These are phyloP conservation scores for Salvelinus namaycush DNA, from an alignment of 2,113 vertebrate species.

Conservation along the genomic window DNA sequence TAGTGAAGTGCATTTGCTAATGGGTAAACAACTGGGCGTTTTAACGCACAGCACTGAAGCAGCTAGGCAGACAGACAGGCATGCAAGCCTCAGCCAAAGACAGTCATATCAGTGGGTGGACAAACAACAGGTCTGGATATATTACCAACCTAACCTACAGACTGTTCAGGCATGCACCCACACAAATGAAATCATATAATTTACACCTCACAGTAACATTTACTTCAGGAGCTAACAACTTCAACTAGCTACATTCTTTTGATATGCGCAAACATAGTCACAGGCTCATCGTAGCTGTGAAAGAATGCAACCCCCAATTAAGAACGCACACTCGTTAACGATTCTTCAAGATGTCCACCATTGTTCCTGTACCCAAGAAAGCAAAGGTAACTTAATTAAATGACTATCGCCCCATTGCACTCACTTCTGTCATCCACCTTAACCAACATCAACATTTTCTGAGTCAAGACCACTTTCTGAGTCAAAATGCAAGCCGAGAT, in stretches of 20 bases:
- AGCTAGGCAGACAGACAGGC: background rate
- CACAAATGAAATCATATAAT: slow-evolving; percentile 3
- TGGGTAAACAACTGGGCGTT: slow-evolving; percentile 45
- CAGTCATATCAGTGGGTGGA: background rate
- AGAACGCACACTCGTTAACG: slow-evolving; percentile 9
- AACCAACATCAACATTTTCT: too few species aligned
- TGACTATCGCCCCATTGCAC: background rate
- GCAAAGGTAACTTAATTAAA: background rate
- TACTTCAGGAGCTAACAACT: background rate
- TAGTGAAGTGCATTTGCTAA: slow-evolving; percentile 42
- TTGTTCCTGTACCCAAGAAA: background rate
- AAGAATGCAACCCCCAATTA: slow-evolving; percentile 27
- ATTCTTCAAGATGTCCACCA: background rate
- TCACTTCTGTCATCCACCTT: too few species aligned
- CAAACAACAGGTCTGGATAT: background rate
- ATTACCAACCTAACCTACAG: background rate
- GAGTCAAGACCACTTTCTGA: too few species aligned
- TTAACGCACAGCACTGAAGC: slow-evolving; percentile 28
- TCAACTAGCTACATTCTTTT: slow-evolving; percentile 6
- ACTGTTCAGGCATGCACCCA: background rate
- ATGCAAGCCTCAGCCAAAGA: background rate
- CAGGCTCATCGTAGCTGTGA: slow-evolving; percentile 8
- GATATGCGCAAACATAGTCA: slow-evolving; percentile 11
- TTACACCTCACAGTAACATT: slow-evolving; percentile 5
- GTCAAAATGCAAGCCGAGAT: too few species aligned